phyloP scores from a whole-genome alignment of 2,113 vertebrate genomes.

The Speoplatyrhinus poulsoni region DNA sequence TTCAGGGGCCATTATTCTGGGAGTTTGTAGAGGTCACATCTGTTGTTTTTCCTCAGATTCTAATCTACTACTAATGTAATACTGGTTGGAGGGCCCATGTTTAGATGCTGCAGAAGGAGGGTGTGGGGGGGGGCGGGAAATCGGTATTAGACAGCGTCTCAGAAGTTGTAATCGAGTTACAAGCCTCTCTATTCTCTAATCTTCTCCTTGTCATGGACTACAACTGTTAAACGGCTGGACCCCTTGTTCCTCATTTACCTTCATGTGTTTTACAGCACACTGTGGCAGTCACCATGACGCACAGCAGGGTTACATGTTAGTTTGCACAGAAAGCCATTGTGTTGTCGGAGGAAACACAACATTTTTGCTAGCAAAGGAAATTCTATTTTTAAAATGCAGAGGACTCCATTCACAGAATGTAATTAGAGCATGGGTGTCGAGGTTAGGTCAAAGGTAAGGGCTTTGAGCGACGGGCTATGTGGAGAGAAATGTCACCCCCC shows the following conservation, averaged over 20 bases:
- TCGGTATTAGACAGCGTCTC: constrained; percentile 67
- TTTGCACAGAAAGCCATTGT: constrained; percentile 55
- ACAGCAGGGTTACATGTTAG: constrained; percentile 30
- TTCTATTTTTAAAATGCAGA: constrained; percentile 63
- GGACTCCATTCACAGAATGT: constrained; percentile 33
- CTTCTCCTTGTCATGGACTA: constrained; percentile 69
- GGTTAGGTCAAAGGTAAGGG: constrained; percentile 16
- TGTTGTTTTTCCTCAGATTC: constrained; percentile 59
- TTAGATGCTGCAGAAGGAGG: constrained; percentile 60
- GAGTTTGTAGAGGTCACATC: constrained; percentile 64
- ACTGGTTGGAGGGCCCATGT: constrained; percentile 54
- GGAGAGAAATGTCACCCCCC: constrained; percentile 24
- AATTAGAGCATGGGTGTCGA: constrained; percentile 11
- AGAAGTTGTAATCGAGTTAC: constrained; percentile 73
- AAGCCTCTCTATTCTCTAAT: constrained; percentile 73
- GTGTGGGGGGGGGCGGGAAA: constrained; percentile 7
- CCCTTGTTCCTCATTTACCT: constrained; percentile 63
- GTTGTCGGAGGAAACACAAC: constrained; percentile 53
- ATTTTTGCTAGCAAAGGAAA: constrained; percentile 60
- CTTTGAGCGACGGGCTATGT: constrained; percentile 35
- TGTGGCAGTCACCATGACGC: constrained; percentile 40
- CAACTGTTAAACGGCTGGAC: constrained; percentile 66
- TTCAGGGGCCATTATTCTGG: constrained; percentile 47
- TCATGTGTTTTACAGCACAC: constrained; percentile 61
- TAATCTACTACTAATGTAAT: constrained; percentile 74